Percentiles rank a stretch among this genome's conserved stretches.
phyloP scores from a whole-genome alignment of 2,888 invertebrate species.

The Parnassius glacialis region DNA sequence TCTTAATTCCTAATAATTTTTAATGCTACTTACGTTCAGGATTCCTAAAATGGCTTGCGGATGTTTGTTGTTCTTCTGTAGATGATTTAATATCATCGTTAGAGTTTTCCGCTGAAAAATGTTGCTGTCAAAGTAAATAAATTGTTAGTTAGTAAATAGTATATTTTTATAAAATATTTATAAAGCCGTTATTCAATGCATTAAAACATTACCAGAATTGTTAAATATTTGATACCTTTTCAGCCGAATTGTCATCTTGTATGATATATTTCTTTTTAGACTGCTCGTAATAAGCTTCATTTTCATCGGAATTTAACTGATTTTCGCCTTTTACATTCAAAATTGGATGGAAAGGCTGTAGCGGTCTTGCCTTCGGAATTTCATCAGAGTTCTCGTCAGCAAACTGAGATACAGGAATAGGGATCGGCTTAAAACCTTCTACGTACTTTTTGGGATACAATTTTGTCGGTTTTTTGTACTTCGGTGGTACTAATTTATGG shows the following conservation, averaged over 20 bases:
- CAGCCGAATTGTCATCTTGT: conserved; percentile 49
- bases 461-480: conserved; percentile 71
- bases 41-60: conserved; percentile 61
- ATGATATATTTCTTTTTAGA: conserved; percentile 74
- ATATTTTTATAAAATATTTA: background rate
- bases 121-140: conserved; percentile 1
- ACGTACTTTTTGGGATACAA: conserved; percentile 82
- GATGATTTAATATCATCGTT: conserved; percentile 39
- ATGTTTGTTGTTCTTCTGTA: conserved; percentile 57
- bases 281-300: conserved; percentile 70
- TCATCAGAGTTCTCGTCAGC: conserved; percentile 49
- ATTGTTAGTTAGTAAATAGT: background rate
- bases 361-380: conserved; percentile 69
- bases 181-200: background rate
- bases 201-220: background rate
- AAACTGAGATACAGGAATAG: conserved; percentile 63
- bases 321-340: conserved; percentile 50
- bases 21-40: conserved; percentile 57
- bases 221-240: conserved; percentile 28
- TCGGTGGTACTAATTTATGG: conserved; percentile 51
- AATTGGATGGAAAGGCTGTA: conserved; percentile 59
- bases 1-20: no score
- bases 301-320: conserved; percentile 51
- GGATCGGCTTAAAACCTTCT: conserved; percentile 68
- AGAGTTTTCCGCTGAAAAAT: background rate